A percentile compares a stretch with the other conserved stretches of the same genome.
Evolutionary conservation across 2,113 vertebrate genomes (phyloP).

Genomic region (Etia nguti): DNA sequence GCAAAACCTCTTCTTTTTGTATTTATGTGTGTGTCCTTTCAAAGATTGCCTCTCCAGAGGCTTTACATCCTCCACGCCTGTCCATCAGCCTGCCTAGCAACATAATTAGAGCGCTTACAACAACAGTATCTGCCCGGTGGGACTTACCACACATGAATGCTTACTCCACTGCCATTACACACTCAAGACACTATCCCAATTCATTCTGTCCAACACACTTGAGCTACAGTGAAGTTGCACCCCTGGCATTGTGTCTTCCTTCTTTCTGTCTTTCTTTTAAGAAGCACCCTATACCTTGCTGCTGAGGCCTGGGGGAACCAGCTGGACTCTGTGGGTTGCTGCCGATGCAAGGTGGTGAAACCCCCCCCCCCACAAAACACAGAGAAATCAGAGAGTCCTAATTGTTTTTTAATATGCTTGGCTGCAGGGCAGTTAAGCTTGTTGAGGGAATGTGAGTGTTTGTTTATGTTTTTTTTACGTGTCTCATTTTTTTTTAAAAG

Average conservation of each 20-base stretch:
- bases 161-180: conserved; percentile 37
- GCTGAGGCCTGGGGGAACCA: conserved; percentile 25
- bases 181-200: conserved; percentile 33
- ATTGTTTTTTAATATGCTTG: conserved; percentile 63
- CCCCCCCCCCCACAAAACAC: neutral
- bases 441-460: neutral
- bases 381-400: conserved; percentile 55
- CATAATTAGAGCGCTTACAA: conserved; percentile 47
- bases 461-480: neutral
- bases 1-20: neutral
- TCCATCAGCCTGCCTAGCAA: conserved; percentile 38
- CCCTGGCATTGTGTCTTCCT: neutral
- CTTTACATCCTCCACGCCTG: conserved; percentile 1
- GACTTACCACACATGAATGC: conserved; percentile 42
- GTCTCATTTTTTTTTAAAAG: neutral
- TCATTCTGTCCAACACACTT: conserved; percentile 33
- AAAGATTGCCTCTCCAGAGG: neutral
- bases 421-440: neutral
- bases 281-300: neutral
- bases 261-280: neutral
- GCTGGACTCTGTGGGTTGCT: conserved; percentile 43
- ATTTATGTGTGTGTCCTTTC: neutral
- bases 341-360: neutral
- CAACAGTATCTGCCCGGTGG: conserved; percentile 13
- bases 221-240: neutral